A percentile compares a stretch with the other conserved stretches of the same genome.
Conservation (phyloP, 2,888 invertebrate genomes). For the Anoncus sp. region DNA sequence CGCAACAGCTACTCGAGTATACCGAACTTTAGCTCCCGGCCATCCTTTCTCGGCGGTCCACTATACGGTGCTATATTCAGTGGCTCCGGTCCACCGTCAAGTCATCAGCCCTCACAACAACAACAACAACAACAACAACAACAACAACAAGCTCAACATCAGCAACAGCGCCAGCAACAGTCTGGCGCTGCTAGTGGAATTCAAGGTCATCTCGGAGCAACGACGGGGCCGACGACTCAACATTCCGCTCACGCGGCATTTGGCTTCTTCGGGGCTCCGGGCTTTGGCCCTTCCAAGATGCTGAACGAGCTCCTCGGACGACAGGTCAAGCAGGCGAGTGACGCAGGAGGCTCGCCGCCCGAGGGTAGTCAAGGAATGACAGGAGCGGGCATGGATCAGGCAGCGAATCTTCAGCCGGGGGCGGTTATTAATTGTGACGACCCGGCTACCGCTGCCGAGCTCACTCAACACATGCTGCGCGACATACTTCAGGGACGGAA, state of each 20-base stretch:
- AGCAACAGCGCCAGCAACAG: constrained; percentile 88
- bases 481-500: constrained; percentile 96
- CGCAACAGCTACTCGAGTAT: constrained; percentile 96
- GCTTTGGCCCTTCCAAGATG: constrained; percentile 96
- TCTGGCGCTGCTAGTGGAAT: constrained; percentile 77
- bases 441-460: constrained; percentile 84
- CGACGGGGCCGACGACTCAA: constrained; percentile 84
- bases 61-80: constrained; percentile 94
- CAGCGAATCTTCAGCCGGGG: constrained; percentile 82
- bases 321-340: constrained; percentile 89
- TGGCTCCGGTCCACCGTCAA: constrained; percentile 85
- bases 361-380: constrained; percentile 83
- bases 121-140: constrained; percentile 85
- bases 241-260: constrained; percentile 87
- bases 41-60: constrained; percentile 93
- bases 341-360: constrained; percentile 85
- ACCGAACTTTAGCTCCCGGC: constrained; percentile 90
- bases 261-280: constrained; percentile 92
- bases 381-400: constrained; percentile 83
- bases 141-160: constrained; percentile 68
- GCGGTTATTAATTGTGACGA: constrained; percentile 85
- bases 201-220: constrained; percentile 82
- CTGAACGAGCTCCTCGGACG: constrained; percentile 95
- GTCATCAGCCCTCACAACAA: constrained; percentile 83
- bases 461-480: constrained; percentile 94